Conservation (phyloP, 2,888 invertebrate species). For the Epiperipatus broadwayi region DNA sequence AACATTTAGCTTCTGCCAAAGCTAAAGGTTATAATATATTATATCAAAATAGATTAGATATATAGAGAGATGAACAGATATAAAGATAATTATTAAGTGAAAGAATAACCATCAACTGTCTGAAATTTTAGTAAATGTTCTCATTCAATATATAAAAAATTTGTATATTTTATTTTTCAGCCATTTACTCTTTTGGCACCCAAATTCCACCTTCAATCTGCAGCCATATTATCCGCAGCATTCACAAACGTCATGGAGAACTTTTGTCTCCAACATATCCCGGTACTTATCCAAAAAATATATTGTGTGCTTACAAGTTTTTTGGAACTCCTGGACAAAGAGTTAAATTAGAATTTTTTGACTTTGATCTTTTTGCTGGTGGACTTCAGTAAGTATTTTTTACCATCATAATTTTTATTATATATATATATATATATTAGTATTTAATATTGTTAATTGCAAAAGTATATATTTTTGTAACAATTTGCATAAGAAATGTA, state of each 20-base stretch:
- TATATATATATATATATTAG: no score
- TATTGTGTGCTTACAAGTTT: conserved; percentile 79
- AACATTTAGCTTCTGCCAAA: no score
- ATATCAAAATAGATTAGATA: no score
- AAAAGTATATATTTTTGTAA: no score
- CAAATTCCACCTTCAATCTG: conserved; percentile 67
- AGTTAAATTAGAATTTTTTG: conserved; percentile 82
- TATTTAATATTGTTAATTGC: no score
- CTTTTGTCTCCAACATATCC: conserved; percentile 96
- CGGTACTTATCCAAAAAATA: conserved; percentile 92
- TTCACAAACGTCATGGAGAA: conserved; percentile 51
- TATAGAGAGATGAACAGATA: no score
- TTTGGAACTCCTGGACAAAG: conserved; percentile 71
- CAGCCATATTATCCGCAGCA: conserved; percentile 54
- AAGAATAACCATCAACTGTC: no score
- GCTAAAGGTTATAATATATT: no score
- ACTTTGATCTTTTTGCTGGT: conserved; percentile 95
- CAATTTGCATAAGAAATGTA: no score
- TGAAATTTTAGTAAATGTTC: no score
- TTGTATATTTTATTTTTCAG: conserved; percentile 30
- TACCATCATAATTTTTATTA: no score
- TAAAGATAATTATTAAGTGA: no score
- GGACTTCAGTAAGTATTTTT: conserved; percentile 73
- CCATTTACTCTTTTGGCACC: conserved; percentile 67
- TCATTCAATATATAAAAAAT: conserved; percentile 7